Evolutionary conservation across 2,113 vertebrate species (phyloP), one percentile per base, ranked within the genome.

Genomic region (Fukomys damarensis): DNA sequence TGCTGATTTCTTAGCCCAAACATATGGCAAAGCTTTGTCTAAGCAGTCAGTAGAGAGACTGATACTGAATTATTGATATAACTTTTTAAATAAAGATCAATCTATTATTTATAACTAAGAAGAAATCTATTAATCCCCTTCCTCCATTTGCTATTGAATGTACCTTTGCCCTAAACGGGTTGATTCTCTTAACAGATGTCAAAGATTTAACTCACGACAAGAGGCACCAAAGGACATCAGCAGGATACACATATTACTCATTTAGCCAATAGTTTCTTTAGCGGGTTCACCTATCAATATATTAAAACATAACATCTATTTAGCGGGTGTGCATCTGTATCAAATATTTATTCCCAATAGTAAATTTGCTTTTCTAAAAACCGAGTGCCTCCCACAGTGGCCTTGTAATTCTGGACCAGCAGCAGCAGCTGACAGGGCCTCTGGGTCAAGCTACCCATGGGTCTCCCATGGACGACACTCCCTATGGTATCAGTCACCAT

Each of bases 281-380:
- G 16, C 28, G 56, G 41, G 24, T 82, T 70, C 66, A 63, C 46
- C 56, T 68, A 94, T 59, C 22, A 19, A 77, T 65, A 66, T 63
- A 81, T 85, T 90, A 93, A 96, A 92, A 80, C 76, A 74, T 72
- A 66, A 46, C 13, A 82, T 56, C 83, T 72, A 66, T 43, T 91
- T 94, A 89, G 70, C 77, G 93, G 92, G 70, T 91, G 30, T 91
- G 59, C 22, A 35, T 59, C 56, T 80, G 24, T 22, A 89, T 89
- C 80, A 93, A 80, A 77, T 96, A 91, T 83, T 93, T 74, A 94
- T 89, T 94, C 76, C 79, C 89, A 93, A 43, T 20, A 58, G 41
- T 61, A 89, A 93, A 94, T 86, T 58, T 74, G 59, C 94, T 89
- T 94, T 94, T 49, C 19, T 79, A 91, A 87, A 77, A 61, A 46